phyloP scores from a whole-genome alignment of 2,113 vertebrate genomes.

The Tachysurus vachellii region DNA sequence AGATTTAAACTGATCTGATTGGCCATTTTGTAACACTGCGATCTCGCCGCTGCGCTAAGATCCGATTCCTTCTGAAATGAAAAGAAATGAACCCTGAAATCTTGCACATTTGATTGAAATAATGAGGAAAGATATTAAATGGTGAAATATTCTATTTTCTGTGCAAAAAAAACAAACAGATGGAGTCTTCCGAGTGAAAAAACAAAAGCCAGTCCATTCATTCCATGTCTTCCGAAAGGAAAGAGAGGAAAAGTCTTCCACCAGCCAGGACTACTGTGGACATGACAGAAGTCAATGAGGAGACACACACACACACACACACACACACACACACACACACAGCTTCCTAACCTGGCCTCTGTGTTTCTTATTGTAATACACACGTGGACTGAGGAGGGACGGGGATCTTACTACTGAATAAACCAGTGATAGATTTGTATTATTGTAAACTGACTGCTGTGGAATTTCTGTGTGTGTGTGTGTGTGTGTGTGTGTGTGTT shows the following conservation, averaged over 20 bases:
- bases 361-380: conserved; percentile 69
- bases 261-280: conserved; percentile 50
- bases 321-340: conserved; percentile 1
- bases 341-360: conserved; percentile 62
- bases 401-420: conserved; percentile 70
- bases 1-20: background rate
- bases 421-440: conserved; percentile 81
- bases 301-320: background rate
- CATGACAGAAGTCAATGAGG: conserved; percentile 8
- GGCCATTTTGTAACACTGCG: background rate
- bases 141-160: conserved; percentile 4
- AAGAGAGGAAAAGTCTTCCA: conserved; percentile 54
- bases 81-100: background rate
- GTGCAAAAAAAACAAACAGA: conserved; percentile 51
- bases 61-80: background rate
- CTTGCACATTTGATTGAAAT: background rate
- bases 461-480: conserved; percentile 32
- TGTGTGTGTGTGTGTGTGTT: background rate
- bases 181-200: conserved; percentile 64
- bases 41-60: background rate
- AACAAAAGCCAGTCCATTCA: conserved; percentile 51
- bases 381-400: conserved; percentile 59
- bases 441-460: conserved; percentile 65
- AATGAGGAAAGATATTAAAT: background rate
- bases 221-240: conserved; percentile 68